phyloP scores from a whole-genome alignment of 2,888 invertebrate species.

The Eupithecia inturbata region DNA sequence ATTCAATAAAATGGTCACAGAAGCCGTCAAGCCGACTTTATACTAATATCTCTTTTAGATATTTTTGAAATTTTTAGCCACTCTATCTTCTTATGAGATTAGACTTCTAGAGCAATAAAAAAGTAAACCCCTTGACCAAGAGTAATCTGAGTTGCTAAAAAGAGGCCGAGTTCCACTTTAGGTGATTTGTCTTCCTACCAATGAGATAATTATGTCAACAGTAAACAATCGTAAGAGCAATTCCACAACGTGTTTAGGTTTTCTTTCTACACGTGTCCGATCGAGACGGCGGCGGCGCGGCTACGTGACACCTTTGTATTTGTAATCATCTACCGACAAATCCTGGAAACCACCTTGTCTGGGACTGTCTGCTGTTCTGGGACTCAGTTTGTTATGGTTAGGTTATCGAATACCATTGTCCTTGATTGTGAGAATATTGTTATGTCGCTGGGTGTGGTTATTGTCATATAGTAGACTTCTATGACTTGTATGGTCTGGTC shows the following conservation, averaged over 20 bases:
- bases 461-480: neutral
- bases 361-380: conserved; percentile 38
- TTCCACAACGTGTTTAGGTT: conserved; percentile 21
- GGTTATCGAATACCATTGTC: neutral
- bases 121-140: too few relatives aligned
- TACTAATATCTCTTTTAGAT: too few relatives aligned
- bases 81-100: too few relatives aligned
- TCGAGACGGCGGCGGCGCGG: too few relatives aligned
- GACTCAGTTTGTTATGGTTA: conserved; percentile 26
- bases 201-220: neutral
- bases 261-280: conserved; percentile 31
- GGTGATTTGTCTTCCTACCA: neutral
- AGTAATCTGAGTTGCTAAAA: neutral
- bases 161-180: neutral
- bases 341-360: conserved; percentile 50
- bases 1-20: neutral
- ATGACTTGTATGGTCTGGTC: too few relatives aligned
- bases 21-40: neutral
- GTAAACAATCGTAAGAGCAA: neutral
- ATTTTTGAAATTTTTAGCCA: too few relatives aligned
- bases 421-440: conserved; percentile 5
- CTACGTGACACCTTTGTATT: conserved; percentile 7
- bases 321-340: conserved; percentile 20
- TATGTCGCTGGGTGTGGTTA: neutral
- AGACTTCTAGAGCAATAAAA: too few relatives aligned